Evolutionary conservation across 35 echinoderm and acorn worm genomes (phyloP).

Genomic region (Heliocidaris tuberculata): DNA sequence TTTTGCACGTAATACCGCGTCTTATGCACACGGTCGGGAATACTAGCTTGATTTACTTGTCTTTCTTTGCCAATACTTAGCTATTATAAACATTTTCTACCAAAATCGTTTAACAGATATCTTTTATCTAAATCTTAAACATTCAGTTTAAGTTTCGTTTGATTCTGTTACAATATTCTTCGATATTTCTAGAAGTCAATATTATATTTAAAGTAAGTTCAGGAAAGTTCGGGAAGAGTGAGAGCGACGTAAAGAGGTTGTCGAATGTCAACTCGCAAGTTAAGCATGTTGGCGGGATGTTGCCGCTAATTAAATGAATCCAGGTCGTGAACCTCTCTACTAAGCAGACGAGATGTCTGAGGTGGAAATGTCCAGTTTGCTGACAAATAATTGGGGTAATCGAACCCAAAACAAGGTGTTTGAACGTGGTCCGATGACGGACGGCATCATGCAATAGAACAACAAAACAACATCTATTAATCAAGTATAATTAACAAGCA

Average conservation of each 20-base stretch:
- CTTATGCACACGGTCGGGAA: no score
- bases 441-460: not conserved
- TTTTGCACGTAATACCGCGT: no score
- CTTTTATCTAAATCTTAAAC: no score
- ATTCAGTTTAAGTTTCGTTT: no score
- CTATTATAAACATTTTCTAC: no score
- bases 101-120: no score
- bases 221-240: not conserved
- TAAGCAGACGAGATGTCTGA: not conserved
- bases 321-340: not conserved
- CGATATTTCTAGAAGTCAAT: no score
- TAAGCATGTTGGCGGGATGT: not conserved
- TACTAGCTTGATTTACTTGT: no score
- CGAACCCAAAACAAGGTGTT: not conserved
- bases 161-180: no score
- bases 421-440: not conserved
- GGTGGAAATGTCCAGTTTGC: not conserved
- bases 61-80: no score
- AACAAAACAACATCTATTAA: not conserved
- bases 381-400: not conserved
- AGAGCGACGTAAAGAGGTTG: not conserved
- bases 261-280: not conserved
- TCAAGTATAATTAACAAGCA: not conserved
- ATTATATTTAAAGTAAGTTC: no score
- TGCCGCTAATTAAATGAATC: not conserved